Base-by-base conservation (phyloP, 2,113 vertebrate genomes). In the Elachura formosa region DNA sequence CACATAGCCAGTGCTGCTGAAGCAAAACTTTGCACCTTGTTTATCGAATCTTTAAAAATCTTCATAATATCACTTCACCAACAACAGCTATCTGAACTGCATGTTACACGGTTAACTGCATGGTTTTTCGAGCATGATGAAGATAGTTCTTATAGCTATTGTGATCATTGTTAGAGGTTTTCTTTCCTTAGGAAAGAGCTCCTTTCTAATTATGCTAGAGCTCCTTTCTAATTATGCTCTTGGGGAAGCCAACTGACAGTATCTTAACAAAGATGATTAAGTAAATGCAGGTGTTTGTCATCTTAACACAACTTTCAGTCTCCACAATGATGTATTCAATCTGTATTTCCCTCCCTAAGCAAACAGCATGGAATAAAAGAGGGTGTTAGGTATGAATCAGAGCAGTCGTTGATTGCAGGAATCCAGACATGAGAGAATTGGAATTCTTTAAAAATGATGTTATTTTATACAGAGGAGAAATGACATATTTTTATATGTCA, bases 311-410 rank as follows among this genome's bases (percentile, higher is more conserved):
- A 77, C 54, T 79, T 61, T 24, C 36, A 28, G 38, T 83, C 31
- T 83, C 38, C 59, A 80, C 54, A 87, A n/a, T 41, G 41, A 38
- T 87, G 22, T 58, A 68, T 76, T 91, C 21, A 52, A 46, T 81
- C 73, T 85, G 67, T 74, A 14, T 85, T 88, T 89, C 84, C 71
- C 46, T 93, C 41, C 41, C 58, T 82, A 75, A 89, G 80, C 56
- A 81, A 93, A 54, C 24, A 81, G 38, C 2, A 0, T 63, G 61
- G 28, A 86, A 84, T 89, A 64, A 49, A 92, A 87, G 61, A 92
- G 88, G 24, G 66, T 91, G 74, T 94, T 91, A 82, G 69, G 21
- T 87, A 82, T 78, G 87, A 92, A 87, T 77, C 77, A 75, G 80
- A 82, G n/a, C 49, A 77, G 72, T 41, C 25, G 28, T 76, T 89